Percentiles rank a stretch among this genome's conserved stretches.
Conservation (phyloP, 2,113 vertebrate genomes). For the Australoheros scitulus region DNA sequence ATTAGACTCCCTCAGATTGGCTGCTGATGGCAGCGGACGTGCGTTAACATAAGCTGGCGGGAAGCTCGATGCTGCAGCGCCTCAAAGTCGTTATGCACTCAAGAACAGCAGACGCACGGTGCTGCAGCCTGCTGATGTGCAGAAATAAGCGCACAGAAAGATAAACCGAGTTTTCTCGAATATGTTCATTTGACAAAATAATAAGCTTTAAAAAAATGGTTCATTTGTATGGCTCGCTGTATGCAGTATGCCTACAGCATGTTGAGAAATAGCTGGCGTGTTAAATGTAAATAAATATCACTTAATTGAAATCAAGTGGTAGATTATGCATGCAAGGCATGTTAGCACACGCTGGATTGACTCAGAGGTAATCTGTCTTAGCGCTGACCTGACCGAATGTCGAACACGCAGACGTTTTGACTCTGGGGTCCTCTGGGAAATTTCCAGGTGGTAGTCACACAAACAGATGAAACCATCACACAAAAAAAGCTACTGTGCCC, state of each 20-base stretch:
- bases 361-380: not conserved
- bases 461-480: not conserved
- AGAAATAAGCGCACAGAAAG: not conserved
- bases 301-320: not conserved
- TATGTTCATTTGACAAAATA: not conserved
- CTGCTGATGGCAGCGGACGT: not conserved
- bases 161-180: not conserved
- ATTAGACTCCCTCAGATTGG: conserved; percentile 20
- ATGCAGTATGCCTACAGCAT: fast-evolving
- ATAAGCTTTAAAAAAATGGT: not conserved
- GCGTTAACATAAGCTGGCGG: not conserved
- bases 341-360: not conserved
- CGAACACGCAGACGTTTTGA: not conserved
- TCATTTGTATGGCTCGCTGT: not conserved
- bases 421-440: not conserved
- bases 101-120: not conserved
- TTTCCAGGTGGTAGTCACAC: not conserved
- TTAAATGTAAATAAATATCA: not conserved
- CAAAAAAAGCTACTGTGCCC: not conserved
- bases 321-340: not conserved
- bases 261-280: not conserved
- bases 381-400: not conserved
- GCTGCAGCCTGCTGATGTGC: not conserved
- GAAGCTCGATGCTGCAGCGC: not conserved
- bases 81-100: not conserved